Evolutionary conservation across 2,113 vertebrate species (phyloP).

Genomic region (Heliornis fulica): DNA sequence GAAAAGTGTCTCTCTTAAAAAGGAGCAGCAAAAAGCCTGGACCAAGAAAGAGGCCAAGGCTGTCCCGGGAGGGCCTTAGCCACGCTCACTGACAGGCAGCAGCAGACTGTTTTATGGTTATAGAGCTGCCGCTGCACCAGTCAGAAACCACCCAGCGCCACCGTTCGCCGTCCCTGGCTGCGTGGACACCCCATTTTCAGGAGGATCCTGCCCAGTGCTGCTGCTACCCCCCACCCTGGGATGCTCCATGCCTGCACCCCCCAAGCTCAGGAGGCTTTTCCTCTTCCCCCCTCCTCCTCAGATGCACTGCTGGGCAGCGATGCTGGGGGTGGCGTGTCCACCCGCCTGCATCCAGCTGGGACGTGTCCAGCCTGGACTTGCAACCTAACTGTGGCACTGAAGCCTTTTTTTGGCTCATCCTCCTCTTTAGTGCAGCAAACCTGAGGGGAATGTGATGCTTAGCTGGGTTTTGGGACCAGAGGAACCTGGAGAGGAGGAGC

Average conservation of each 20-base stretch:
- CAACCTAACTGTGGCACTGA: accelerated
- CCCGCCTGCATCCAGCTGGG: background rate
- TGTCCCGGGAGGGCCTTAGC: constrained; percentile 6
- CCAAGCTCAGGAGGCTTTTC: background rate
- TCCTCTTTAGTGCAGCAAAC: background rate
- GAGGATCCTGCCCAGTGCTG: background rate
- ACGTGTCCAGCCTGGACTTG: background rate
- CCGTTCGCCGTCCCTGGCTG: background rate
- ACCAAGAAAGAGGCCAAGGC: constrained; percentile 16
- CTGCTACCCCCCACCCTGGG: background rate
- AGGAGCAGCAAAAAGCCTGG: constrained; percentile 6
- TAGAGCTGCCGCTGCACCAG: background rate
- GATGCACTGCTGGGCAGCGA: too few relatives aligned
- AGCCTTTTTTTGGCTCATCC: background rate
- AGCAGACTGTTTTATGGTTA: constrained; percentile 31
- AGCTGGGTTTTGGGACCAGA: background rate
- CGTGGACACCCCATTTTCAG: accelerated
- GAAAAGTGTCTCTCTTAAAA: constrained; percentile 31
- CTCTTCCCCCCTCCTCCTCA: too few relatives aligned
- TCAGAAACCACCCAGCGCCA: background rate
- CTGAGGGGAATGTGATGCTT: accelerated
- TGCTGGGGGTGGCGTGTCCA: accelerated
- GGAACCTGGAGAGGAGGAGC: background rate
- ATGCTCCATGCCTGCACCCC: background rate
- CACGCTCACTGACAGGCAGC: constrained; percentile 30